phyloP scores from a whole-genome alignment of 2,113 vertebrate species.

The Lagopus muta region DNA sequence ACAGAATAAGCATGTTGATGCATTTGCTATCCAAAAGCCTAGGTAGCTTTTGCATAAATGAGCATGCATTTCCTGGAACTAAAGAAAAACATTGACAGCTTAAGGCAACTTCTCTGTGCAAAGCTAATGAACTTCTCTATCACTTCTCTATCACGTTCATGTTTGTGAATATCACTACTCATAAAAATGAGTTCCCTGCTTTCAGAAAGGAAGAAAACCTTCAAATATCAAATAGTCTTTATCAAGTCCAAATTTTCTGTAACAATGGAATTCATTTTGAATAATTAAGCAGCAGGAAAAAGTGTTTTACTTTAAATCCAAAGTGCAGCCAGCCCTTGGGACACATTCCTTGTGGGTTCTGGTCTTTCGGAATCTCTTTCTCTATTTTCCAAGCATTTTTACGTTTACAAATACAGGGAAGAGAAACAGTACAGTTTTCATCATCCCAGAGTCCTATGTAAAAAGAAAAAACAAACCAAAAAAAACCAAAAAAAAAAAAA shows the following conservation, averaged over 20 bases:
- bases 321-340: conserved; percentile 93
- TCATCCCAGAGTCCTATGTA: conserved; percentile 85
- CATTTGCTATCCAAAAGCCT: background rate
- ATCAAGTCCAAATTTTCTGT: background rate
- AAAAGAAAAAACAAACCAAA: background rate
- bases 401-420: conserved; percentile 90
- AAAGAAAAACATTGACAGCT: background rate
- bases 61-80: background rate
- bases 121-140: background rate
- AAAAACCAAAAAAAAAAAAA: background rate
- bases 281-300: background rate
- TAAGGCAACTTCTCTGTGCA: background rate
- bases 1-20: background rate
- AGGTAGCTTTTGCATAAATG: background rate
- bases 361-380: conserved; percentile 76
- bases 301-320: conserved; percentile 86
- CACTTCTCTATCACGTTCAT: no score
- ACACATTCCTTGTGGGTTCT: conserved; percentile 83
- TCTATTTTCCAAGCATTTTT: conserved; percentile 82
- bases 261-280: background rate
- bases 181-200: background rate
- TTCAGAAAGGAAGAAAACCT: background rate
- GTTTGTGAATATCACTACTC: background rate
- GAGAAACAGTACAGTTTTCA: conserved; percentile 79
- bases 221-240: background rate